Percentiles rank a stretch among this genome's conserved stretches.
These are phyloP conservation scores for Ceratoteleas bidentatus DNA, from an alignment of 1,140 invertebrate genomes.

Conservation along the genomic window DNA sequence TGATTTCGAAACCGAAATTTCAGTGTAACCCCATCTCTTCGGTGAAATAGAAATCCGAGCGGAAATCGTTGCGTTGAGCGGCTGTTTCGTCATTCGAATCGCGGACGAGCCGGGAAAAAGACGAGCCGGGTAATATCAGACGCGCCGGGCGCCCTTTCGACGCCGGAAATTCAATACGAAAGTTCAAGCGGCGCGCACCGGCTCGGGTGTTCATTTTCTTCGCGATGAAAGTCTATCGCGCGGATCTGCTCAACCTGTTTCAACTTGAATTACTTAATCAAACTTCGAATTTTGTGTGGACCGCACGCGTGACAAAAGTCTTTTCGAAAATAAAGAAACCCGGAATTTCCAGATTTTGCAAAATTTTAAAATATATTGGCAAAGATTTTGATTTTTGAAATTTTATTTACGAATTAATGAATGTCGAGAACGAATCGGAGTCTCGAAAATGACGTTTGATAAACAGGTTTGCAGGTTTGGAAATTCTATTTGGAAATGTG, in stretches of 20 bases:
- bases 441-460: too few relatives aligned
- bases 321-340: neutral
- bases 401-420: too few relatives aligned
- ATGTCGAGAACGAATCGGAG: too few relatives aligned
- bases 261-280: slow-evolving; percentile 50
- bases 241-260: slow-evolving; percentile 60
- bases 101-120: slow-evolving; percentile 44
- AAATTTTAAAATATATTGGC: neutral
- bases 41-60: slow-evolving; percentile 61
- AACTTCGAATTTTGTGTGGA: slow-evolving; percentile 44
- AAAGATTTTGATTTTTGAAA: too few relatives aligned
- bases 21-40: slow-evolving; percentile 45
- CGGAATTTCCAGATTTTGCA: neutral
- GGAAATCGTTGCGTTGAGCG: slow-evolving; percentile 60
- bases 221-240: slow-evolving; percentile 55
- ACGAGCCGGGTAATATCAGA: slow-evolving; percentile 71
- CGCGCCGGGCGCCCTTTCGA: slow-evolving; percentile 64
- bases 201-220: slow-evolving; percentile 47
- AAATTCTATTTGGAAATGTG: too few relatives aligned
- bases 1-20: slow-evolving; percentile 26
- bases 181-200: slow-evolving; percentile 30
- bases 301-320: slow-evolving; percentile 21
- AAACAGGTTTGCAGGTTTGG: too few relatives aligned
- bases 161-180: slow-evolving; percentile 71
- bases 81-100: slow-evolving; percentile 69